Percentiles rank a stretch among this genome's conserved stretches.
phyloP scores from a whole-genome alignment of 2,797 vertebrate genomes.

The Lithobates sylvaticus region DNA sequence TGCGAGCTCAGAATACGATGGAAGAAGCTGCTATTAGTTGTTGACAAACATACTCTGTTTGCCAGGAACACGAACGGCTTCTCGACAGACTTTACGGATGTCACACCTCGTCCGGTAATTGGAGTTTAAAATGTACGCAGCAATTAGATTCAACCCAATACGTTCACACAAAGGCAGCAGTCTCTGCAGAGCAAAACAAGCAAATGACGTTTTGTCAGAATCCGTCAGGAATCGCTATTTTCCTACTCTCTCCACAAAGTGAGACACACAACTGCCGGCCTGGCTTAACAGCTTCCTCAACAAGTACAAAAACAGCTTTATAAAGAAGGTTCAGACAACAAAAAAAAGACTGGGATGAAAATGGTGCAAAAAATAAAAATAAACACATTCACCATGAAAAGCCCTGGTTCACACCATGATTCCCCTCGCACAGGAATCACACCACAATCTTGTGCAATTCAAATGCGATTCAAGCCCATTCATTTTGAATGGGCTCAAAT shows the following conservation, averaged over 20 bases:
- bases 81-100: neutral
- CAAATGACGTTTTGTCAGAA: neutral
- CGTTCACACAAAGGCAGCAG: neutral
- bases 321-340: neutral
- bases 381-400: neutral
- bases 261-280: neutral
- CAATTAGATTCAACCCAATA: slow-evolving; percentile 9
- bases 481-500: too few species aligned
- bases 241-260: neutral
- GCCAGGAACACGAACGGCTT: neutral
- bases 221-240: neutral
- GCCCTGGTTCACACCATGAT: too few species aligned
- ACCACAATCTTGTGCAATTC: too few species aligned
- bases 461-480: too few species aligned
- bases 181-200: slow-evolving; percentile 12
- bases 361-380: neutral
- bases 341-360: neutral
- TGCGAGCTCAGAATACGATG: neutral
- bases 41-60: neutral
- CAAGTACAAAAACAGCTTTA: neutral
- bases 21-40: neutral
- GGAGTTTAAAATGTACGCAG: slow-evolving; percentile 1
- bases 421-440: too few species aligned
- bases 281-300: neutral
- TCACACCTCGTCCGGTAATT: slow-evolving; percentile 13